phyloP scores from a whole-genome alignment of 2,113 vertebrate genomes.

The Zosterops lateralis region DNA sequence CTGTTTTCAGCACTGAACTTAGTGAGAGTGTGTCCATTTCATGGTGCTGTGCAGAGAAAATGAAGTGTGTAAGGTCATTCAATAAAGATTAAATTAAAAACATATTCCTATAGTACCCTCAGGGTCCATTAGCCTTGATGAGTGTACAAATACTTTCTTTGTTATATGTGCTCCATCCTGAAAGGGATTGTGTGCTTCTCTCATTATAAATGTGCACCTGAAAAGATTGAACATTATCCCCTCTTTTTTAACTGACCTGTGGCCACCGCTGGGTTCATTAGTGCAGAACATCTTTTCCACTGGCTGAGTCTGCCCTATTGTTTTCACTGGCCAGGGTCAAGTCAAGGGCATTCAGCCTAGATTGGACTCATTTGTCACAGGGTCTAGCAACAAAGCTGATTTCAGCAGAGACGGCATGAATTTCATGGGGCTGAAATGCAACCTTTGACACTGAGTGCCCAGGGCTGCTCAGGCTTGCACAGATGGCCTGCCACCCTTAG shows the following conservation, averaged over 20 bases:
- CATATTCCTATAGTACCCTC: conserved; percentile 82
- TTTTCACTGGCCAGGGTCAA: conserved; percentile 97
- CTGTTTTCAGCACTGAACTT: conserved; percentile 86
- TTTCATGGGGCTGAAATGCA: conserved; percentile 86
- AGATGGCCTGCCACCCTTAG: conserved; percentile 85
- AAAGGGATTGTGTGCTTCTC: conserved; percentile 83
- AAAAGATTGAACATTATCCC: conserved; percentile 93
- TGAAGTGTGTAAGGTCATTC: conserved; percentile 84
- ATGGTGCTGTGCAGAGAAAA: conserved; percentile 83
- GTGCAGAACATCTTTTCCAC: conserved; percentile 99
- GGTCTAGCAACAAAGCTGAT: conserved; percentile 93
- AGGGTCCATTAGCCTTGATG: conserved; percentile 84
- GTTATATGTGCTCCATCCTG: conserved; percentile 75
- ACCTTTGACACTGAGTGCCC: conserved; percentile 91
- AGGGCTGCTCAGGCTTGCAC: conserved; percentile 81
- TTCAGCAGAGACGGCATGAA: conserved; percentile 88
- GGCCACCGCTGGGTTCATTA: conserved; percentile 95
- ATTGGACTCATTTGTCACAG: conserved; percentile 99
- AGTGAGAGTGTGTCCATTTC: conserved; percentile 88
- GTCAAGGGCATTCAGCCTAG: conserved; percentile 98
- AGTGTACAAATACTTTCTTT: conserved; percentile 84
- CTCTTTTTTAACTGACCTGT: conserved; percentile 86
- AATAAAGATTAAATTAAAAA: conserved; percentile 89
- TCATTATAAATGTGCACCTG: conserved; percentile 99
- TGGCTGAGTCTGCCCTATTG: conserved; percentile 97